Conservation (phyloP, 2,797 vertebrate species). For the Galagoides demidoff region DNA sequence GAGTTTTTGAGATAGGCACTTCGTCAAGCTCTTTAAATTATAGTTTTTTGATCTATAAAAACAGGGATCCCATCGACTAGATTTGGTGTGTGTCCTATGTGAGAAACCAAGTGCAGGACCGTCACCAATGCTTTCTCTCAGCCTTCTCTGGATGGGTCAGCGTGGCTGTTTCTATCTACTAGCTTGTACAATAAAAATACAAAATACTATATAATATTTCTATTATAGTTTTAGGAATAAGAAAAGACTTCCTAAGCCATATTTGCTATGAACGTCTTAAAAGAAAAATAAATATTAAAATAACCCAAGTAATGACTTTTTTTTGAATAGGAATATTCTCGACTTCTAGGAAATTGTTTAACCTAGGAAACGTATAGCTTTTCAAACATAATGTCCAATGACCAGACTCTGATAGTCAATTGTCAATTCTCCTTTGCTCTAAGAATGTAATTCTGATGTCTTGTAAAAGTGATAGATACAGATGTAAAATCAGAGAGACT, state of each 20-base stretch:
- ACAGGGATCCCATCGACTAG: background rate
- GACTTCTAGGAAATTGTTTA: slow-evolving; percentile 19
- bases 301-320: slow-evolving; percentile 19
- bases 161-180: slow-evolving; percentile 26
- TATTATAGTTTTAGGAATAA: slow-evolving; percentile 37
- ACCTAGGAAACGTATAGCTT: slow-evolving; percentile 59
- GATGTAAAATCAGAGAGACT: slow-evolving; percentile 64
- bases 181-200: slow-evolving; percentile 28
- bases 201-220: slow-evolving; percentile 9
- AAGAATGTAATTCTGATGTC: slow-evolving; percentile 57
- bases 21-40: background rate
- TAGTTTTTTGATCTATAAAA: background rate
- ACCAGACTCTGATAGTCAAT: slow-evolving; percentile 45
- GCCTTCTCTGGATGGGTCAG: background rate
- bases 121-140: background rate
- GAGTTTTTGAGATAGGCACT: background rate
- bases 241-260: slow-evolving; percentile 39
- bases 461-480: slow-evolving; percentile 69
- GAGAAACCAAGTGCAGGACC: background rate
- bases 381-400: slow-evolving; percentile 35
- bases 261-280: slow-evolving; percentile 62
- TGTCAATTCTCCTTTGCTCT: slow-evolving; percentile 56
- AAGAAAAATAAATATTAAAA: slow-evolving; percentile 69
- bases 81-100: background rate
- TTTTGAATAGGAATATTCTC: slow-evolving; percentile 48